Evolutionary conservation across 2,888 invertebrate genomes (phyloP).

Genomic region (Folsomia manolachei): DNA sequence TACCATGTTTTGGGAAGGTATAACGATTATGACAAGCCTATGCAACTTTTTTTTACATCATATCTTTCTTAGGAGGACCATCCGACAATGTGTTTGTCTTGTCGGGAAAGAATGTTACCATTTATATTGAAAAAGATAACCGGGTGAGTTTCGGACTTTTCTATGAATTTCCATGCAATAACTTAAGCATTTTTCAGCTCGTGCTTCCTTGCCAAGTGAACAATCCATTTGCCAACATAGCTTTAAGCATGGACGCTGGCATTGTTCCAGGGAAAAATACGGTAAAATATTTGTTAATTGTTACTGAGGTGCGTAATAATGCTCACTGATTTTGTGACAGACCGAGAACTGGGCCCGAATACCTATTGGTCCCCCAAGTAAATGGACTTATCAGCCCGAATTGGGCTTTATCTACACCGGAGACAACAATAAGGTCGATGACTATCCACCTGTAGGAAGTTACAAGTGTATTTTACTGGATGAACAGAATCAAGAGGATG

Average conservation of each 20-base stretch:
- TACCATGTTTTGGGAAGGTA: constrained; percentile 23
- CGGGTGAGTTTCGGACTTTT: constrained; percentile 16
- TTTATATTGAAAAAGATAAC: constrained; percentile 13
- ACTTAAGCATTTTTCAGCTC: too few relatives aligned
- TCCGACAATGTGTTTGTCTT: constrained; percentile 18
- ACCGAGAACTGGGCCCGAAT: too few relatives aligned
- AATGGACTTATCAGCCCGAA: not conserved
- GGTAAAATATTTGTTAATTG: too few relatives aligned
- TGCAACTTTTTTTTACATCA: constrained; percentile 1
- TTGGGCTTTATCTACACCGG: not conserved
- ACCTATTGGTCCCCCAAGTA: too few relatives aligned
- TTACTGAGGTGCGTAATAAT: too few relatives aligned
- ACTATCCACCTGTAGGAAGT: not conserved
- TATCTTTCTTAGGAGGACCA: not conserved
- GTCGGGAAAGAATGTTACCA: constrained; percentile 21
- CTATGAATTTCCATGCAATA: too few relatives aligned
- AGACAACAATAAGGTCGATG: not conserved
- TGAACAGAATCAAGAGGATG: not conserved
- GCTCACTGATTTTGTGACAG: too few relatives aligned
- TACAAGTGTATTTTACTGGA: constrained; percentile 1
- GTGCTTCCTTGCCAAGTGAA: constrained; percentile 25
- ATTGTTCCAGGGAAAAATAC: too few relatives aligned
- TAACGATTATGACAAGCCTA: not conserved
- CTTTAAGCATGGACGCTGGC: constrained; percentile 3
- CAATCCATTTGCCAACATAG: constrained; percentile 12